Base-by-base conservation (phyloP, 2,888 invertebrate genomes). In the Himalopsyche anomala region DNA sequence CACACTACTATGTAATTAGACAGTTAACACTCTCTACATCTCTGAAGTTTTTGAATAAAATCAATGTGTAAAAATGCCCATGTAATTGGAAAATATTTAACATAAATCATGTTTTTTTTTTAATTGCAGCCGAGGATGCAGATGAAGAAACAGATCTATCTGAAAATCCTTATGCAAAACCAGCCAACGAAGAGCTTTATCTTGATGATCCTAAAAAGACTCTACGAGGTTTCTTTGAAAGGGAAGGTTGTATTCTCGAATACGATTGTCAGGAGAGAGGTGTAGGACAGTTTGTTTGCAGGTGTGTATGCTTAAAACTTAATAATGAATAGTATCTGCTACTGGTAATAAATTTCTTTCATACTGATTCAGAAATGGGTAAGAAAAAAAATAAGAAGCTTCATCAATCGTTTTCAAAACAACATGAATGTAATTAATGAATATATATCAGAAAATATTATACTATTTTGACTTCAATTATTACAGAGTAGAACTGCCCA, bases 121-220 rank as follows among this genome's bases (percentile, higher is more conserved):
- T 42, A 86, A 87, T 42, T 88, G 6, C 89, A 95, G 95, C 94
- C 5, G 98, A 98, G 89, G 98, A 98, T 90, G 98, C 97, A 0
- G 97, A 97, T 89, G 97, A 97, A 89, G 97, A 97, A 89, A 94
- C 95, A 0, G 98, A 98, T 90, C 90, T 97, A 4, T 91, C 95
- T 0, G 96, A 97, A 89, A 98, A 98, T 92, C 98, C 98, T 0
- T 98, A 94, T 90, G 97, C 98, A 0, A 93, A 94, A 82, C 95
- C 96, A 0, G 95, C 94, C 81, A 97, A 98, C 90, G 99, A 99
- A 91, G 97, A 98, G 88, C 91, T 98, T 28, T 98, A 98, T 91
- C 92, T 98, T 56, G 96, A 97, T 83, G 99, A 99, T 91, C 99
- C 99, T 0, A 99, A 99, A 92, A 98, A 98, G 91, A 97, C 98